phyloP scores from a whole-genome alignment of 2,888 invertebrate genomes.

The Plemyria rubiginata region DNA sequence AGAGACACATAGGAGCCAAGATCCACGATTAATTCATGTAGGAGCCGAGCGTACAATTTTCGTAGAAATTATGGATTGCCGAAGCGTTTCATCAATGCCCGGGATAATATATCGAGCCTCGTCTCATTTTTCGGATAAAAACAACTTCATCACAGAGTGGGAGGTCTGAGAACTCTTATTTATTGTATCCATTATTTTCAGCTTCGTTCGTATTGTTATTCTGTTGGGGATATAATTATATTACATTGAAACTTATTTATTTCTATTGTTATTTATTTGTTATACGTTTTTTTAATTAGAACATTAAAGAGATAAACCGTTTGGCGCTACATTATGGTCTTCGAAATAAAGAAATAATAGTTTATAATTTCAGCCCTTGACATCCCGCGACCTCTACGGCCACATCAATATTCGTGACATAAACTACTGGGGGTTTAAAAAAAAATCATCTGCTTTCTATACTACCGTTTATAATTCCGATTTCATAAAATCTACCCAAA shows the following conservation, averaged over 20 bases:
- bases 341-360: too few relatives aligned
- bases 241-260: constrained; percentile 30
- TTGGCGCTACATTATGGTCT: too few relatives aligned
- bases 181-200: constrained; percentile 43
- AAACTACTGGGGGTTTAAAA: too few relatives aligned
- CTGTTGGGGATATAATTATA: constrained; percentile 37
- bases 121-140: constrained; percentile 47
- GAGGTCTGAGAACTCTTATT: constrained; percentile 45
- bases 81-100: constrained; percentile 65
- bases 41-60: constrained; percentile 55
- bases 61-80: constrained; percentile 60
- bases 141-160: constrained; percentile 52
- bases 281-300: background rate
- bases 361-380: too few relatives aligned
- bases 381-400: too few relatives aligned
- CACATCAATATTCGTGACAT: too few relatives aligned
- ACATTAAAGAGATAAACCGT: background rate
- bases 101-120: constrained; percentile 55
- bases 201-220: constrained; percentile 40
- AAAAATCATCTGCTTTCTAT: too few relatives aligned
- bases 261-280: constrained; percentile 15
- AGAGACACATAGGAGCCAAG: constrained; percentile 26
- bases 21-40: constrained; percentile 54
- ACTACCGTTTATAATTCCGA: too few relatives aligned
- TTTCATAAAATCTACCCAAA: too few relatives aligned